Percentiles rank a stretch among this genome's conserved stretches.
These are phyloP conservation scores for Protobothrops flavoviridis DNA, from an alignment of 2,113 vertebrate species.

Conservation along the genomic window DNA sequence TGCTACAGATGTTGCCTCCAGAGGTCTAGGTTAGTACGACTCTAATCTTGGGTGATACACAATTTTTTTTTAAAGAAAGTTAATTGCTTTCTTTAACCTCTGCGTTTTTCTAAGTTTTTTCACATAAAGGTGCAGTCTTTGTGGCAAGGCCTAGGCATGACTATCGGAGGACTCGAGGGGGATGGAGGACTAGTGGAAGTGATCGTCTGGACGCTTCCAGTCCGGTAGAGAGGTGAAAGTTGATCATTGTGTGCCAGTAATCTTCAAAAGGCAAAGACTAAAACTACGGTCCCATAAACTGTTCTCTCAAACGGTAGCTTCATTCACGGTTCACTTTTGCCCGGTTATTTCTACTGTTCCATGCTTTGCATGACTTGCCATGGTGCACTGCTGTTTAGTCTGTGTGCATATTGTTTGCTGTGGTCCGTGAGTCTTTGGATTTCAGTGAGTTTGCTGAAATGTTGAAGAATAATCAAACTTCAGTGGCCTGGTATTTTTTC, in stretches of 20 bases:
- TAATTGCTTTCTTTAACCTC: slow-evolving; percentile 99
- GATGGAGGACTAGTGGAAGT: slow-evolving; percentile 98
- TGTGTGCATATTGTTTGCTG: slow-evolving; percentile 75
- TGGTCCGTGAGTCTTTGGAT: slow-evolving; percentile 82
- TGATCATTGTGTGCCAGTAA: slow-evolving; percentile 98
- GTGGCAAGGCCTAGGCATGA: slow-evolving; percentile 99
- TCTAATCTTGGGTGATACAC: slow-evolving; percentile 73
- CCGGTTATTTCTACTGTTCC: slow-evolving; percentile 86
- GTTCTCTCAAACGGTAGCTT: slow-evolving; percentile 87
- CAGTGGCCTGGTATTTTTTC: slow-evolving; percentile 73
- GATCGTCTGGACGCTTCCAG: slow-evolving; percentile 99
- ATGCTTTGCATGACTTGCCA: slow-evolving; percentile 91
- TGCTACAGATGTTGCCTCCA: slow-evolving; percentile 97
- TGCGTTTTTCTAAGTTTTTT: slow-evolving; percentile 99
- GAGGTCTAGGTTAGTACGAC: slow-evolving; percentile 96
- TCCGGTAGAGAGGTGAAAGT: slow-evolving; percentile 98
- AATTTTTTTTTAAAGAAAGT: slow-evolving; percentile 95
- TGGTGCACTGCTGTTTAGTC: slow-evolving; percentile 82
- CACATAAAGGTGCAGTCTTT: slow-evolving; percentile 99
- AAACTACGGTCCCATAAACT: slow-evolving; percentile 82
- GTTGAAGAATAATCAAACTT: slow-evolving; percentile 78
- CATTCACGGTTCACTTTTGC: slow-evolving; percentile 87
- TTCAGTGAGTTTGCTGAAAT: slow-evolving; percentile 85
- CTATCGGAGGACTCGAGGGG: slow-evolving; percentile 99
- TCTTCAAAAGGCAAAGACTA: slow-evolving; percentile 98